phyloP scores from a whole-genome alignment of 37 sponge, comb jelly and placozoan species.

The Oscarella lobularis region DNA sequence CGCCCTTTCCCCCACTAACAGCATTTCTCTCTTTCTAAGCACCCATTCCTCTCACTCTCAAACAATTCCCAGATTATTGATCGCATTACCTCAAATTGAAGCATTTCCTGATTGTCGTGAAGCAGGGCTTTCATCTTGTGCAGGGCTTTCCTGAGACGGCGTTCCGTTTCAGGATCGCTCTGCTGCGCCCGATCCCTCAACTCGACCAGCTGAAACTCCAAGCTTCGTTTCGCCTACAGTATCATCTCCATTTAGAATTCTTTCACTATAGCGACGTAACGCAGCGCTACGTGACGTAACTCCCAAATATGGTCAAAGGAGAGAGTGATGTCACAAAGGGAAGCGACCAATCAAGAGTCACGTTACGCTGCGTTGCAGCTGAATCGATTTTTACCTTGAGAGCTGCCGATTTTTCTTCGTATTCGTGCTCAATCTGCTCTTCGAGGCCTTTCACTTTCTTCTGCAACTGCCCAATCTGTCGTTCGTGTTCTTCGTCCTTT shows the following conservation, averaged over 20 bases:
- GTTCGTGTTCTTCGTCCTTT: conserved; percentile 82
- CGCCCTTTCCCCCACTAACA: neutral
- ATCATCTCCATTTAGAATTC: neutral
- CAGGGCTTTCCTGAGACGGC: conserved; percentile 56
- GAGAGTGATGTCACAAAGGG: too few relatives aligned
- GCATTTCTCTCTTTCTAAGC: neutral
- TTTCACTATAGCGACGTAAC: too few relatives aligned
- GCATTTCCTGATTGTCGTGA: conserved; percentile 2
- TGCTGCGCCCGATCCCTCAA: neutral
- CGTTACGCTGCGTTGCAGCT: too few relatives aligned
- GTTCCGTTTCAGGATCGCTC: conserved; percentile 23
- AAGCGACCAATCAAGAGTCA: too few relatives aligned
- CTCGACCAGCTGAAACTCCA: conserved; percentile 3
- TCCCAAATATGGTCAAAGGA: too few relatives aligned
- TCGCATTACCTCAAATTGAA: neutral
- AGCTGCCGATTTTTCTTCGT: conserved; percentile 69
- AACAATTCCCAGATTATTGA: too few relatives aligned
- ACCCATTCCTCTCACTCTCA: too few relatives aligned
- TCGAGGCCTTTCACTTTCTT: conserved; percentile 46
- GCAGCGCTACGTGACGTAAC: too few relatives aligned
- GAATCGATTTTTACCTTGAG: conserved; percentile 74
- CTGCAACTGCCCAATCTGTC: neutral
- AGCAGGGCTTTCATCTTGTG: conserved; percentile 30
- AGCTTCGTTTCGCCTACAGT: neutral
- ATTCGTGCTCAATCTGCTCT: conserved; percentile 81